These are phyloP conservation scores for Cheilosia grossa DNA, from an alignment of 2,888 invertebrate species.

Conservation along the genomic window DNA sequence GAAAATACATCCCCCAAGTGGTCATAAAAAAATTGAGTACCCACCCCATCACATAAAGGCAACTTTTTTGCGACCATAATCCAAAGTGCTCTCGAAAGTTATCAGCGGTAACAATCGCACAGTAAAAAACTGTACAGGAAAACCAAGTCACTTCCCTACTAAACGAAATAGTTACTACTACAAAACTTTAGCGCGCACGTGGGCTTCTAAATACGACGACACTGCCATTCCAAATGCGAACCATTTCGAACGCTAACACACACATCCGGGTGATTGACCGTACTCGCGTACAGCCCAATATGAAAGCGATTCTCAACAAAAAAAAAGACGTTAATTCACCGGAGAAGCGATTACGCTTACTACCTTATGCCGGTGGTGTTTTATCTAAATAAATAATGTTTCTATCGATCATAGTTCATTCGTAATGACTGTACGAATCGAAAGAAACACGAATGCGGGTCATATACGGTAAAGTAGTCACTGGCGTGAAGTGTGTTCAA, in stretches of 20 bases:
- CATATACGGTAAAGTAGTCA: constrained; percentile 34
- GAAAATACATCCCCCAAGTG: background rate
- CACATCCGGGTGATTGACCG: constrained; percentile 70
- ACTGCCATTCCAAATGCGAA: constrained; percentile 1
- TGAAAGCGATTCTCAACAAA: constrained; percentile 23
- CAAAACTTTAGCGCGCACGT: constrained; percentile 20
- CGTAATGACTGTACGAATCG: constrained; percentile 12
- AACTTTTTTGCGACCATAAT: constrained; percentile 38
- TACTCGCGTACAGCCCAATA: constrained; percentile 43
- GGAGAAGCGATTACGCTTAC: constrained; percentile 41
- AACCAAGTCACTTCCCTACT: constrained; percentile 2
- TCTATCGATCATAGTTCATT: constrained; percentile 53
- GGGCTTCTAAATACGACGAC: background rate
- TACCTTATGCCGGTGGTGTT: constrained; percentile 38
- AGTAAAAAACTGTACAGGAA: constrained; percentile 8
- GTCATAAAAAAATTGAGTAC: background rate
- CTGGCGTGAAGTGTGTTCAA: constrained; percentile 12
- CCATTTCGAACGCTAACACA: constrained; percentile 2
- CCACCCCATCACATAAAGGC: constrained; percentile 12
- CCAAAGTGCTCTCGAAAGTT: constrained; percentile 31
- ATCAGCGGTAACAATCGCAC: constrained; percentile 30
- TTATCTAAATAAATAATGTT: constrained; percentile 44
- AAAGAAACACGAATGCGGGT: constrained; percentile 55
- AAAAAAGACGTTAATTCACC: constrained; percentile 27
- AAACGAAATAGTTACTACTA: background rate